Evolutionary conservation across 23 tunicate species (phyloP).

Genomic region (Trididemnum nubilum): DNA sequence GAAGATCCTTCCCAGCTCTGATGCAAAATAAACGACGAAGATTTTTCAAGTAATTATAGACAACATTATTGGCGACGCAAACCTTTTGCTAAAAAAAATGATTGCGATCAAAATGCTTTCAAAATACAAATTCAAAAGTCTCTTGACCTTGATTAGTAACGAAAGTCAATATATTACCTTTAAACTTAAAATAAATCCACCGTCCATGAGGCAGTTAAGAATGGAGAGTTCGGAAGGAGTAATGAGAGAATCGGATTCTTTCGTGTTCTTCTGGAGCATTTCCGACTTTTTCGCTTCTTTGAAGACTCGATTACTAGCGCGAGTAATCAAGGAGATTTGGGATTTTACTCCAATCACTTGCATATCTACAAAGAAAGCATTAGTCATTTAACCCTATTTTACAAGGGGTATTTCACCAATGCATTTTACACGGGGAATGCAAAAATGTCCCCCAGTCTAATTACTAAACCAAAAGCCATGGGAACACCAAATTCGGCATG

Average conservation of each 20-base stretch:
- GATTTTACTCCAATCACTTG: constrained; percentile 61
- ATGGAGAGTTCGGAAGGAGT: constrained; percentile 81
- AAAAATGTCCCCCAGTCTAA: not conserved
- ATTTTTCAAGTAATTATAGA: too few relatives aligned
- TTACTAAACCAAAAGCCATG: too few relatives aligned
- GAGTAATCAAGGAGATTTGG: constrained; percentile 56
- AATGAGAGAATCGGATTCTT: constrained; percentile 69
- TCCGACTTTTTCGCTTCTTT: constrained; percentile 55
- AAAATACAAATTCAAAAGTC: too few relatives aligned
- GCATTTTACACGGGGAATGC: too few relatives aligned
- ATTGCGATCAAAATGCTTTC: too few relatives aligned
- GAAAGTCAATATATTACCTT: constrained; percentile 52
- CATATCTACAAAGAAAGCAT: constrained; percentile 21
- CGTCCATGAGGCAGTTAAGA: constrained; percentile 86
- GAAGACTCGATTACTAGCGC: constrained; percentile 65
- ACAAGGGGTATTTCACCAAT: too few relatives aligned
- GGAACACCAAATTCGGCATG: too few relatives aligned
- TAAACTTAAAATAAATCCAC: constrained; percentile 77
- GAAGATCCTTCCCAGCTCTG: too few relatives aligned
- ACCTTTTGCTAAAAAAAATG: too few relatives aligned
- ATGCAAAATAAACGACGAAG: too few relatives aligned
- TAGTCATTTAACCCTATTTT: not conserved
- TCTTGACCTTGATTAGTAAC: too few relatives aligned
- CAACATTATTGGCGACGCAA: too few relatives aligned
- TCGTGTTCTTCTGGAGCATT: constrained; percentile 16